Evolutionary conservation across 2,797 vertebrate genomes (phyloP).

Genomic region (Rhinogobio ventralis): DNA sequence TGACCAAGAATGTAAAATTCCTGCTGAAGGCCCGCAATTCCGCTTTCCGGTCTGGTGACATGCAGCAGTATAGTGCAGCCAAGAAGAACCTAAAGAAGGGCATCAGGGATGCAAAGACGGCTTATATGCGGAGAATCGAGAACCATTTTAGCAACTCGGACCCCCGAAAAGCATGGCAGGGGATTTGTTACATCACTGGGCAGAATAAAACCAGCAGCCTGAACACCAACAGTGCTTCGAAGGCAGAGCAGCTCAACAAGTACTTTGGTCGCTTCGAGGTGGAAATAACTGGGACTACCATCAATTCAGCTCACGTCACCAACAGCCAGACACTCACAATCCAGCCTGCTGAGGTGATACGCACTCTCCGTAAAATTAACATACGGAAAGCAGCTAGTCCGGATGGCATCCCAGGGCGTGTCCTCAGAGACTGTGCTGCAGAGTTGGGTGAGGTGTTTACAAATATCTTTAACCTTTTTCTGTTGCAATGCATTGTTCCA

Average conservation of each 20-base stretch:
- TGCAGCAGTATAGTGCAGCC: not conserved
- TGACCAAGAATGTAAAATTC: not conserved
- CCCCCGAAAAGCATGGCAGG: not conserved
- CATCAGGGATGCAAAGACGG: slow-evolving; percentile 7
- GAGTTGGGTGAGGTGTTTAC: not conserved
- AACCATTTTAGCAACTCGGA: not conserved
- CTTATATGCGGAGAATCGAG: not conserved
- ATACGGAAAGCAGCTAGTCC: not conserved
- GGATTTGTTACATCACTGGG: not conserved
- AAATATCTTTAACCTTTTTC: not conserved
- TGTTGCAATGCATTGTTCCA: not conserved
- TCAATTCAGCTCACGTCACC: not conserved
- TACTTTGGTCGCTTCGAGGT: not conserved
- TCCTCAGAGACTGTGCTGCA: not conserved
- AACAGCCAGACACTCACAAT: not conserved
- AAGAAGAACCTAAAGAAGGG: not conserved
- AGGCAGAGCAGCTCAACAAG: not conserved
- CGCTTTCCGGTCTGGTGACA: slow-evolving; percentile 15
- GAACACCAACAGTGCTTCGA: not conserved
- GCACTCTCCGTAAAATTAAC: not conserved
- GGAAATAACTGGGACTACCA: not conserved
- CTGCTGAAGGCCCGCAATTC: not conserved
- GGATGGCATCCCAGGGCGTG: not conserved
- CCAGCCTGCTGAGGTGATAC: not conserved
- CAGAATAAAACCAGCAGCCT: not conserved